Conservation (phyloP, 2,888 invertebrate genomes). For the Rhagophthalmus giganteus region DNA sequence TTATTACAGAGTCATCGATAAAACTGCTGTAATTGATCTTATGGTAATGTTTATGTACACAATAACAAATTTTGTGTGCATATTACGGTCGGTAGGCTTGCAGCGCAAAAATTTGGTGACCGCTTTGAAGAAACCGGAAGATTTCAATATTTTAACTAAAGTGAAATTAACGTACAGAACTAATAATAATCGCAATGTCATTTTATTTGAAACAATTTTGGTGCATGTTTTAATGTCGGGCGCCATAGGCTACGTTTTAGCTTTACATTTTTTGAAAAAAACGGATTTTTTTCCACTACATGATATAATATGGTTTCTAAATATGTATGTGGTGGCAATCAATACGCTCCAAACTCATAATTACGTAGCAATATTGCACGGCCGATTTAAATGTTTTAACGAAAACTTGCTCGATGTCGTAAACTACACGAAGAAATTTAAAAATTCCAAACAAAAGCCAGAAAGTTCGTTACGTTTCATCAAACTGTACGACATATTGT, state of each 20-base stretch:
- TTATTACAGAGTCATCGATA: constrained; percentile 11
- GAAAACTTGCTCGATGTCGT: background rate
- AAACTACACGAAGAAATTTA: constrained; percentile 1
- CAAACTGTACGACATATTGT: constrained; percentile 25
- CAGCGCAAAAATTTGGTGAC: constrained; percentile 7
- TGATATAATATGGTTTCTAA: constrained; percentile 1
- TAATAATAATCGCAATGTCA: background rate
- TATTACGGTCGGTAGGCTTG: constrained; percentile 2
- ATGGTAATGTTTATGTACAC: constrained; percentile 5
- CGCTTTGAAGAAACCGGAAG: constrained; percentile 5
- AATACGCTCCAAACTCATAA: constrained; percentile 3
- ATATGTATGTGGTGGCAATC: constrained; percentile 5
- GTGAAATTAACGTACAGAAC: background rate
- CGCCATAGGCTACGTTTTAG: background rate
- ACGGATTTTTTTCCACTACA: background rate
- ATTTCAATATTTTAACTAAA: constrained; percentile 3
- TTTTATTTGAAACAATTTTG: background rate
- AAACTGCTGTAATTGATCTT: constrained; percentile 8
- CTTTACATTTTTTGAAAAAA: constrained; percentile 1
- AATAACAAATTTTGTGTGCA: constrained; percentile 3
- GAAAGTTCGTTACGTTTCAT: constrained; percentile 2
- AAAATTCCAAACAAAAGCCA: constrained; percentile 1
- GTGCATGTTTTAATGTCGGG: background rate
- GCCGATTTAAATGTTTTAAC: constrained; percentile 1
- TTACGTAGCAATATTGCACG: background rate